Conservation (phyloP, 2,888 invertebrate genomes). For the Aromia moschata region DNA sequence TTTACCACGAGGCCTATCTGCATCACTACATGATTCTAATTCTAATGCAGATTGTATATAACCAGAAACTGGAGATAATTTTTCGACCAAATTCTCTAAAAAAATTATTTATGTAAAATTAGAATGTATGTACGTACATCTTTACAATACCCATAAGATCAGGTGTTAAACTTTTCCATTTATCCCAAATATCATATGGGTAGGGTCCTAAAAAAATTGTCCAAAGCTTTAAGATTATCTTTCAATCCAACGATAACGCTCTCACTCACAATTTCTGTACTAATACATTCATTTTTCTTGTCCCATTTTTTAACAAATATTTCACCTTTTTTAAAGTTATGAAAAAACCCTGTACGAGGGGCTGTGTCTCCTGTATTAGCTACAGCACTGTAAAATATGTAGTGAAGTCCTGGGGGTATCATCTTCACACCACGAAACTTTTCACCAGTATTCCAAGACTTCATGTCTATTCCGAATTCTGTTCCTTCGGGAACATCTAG, state of each 20-base stretch:
- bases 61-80: slow-evolving; percentile 77
- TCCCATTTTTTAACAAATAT: slow-evolving; percentile 92
- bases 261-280: slow-evolving; percentile 71
- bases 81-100: slow-evolving; percentile 67
- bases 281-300: slow-evolving; percentile 76
- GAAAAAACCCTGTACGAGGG: slow-evolving; percentile 77
- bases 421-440: slow-evolving; percentile 97
- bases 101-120: not conserved
- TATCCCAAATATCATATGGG: slow-evolving; percentile 87
- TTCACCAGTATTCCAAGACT: slow-evolving; percentile 88
- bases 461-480: slow-evolving; percentile 96
- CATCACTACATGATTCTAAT: slow-evolving; percentile 76
- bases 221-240: slow-evolving; percentile 76
- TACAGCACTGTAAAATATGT: slow-evolving; percentile 84
- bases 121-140: not conserved
- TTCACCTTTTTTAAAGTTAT: slow-evolving; percentile 83
- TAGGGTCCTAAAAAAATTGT: slow-evolving; percentile 87
- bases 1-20: slow-evolving; percentile 72
- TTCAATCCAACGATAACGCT: slow-evolving; percentile 73
- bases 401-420: slow-evolving; percentile 98
- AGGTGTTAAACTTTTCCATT: slow-evolving; percentile 83
- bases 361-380: slow-evolving; percentile 70
- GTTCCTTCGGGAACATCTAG: slow-evolving; percentile 89
- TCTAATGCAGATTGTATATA: slow-evolving; percentile 84
- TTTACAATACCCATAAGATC: slow-evolving; percentile 72